Evolutionary conservation across 2,113 vertebrate species (phyloP), one percentile per base, ranked within the genome.

Genomic region (Tor tambroides): DNA sequence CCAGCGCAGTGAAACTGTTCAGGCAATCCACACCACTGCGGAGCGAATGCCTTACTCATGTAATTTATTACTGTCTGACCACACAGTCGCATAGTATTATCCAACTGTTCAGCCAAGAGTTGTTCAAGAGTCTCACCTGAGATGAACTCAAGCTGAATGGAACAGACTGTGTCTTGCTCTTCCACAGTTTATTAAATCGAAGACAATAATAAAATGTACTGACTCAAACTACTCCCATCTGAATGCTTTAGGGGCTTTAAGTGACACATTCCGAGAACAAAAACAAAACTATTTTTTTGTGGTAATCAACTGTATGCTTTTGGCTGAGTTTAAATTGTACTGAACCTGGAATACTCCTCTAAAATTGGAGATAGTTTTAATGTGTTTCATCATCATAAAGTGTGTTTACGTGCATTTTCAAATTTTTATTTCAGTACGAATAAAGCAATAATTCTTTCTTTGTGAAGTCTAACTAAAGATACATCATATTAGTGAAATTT

Each of bases 1-100:
- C 80, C 77, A 78, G 59, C 72, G 43, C 49, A 89, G 88, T 84
- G 85, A 89, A 89, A 89, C 85, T 72, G 56, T 15, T 77, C 63
- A 77, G 82, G 77, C 41, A 75, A 87, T 83, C 79, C 67, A 72
- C 59, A 80, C 65, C 77, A 51, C 51, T 23, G 38, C 14, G 7
- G 6, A 77, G 83, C 19, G 72, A 89, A 89, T 87, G 35, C 75
- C 28, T 46, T 85, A 77, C 43, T 85, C n/a, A 1, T 61, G 38
- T 75, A 15, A 59, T 85, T 88, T 85, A 63, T 86, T 35, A 83
- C 41, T 63, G 61, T 83, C 83, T 86, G 80, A 78, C 38, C 51
- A 38, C 83, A 83, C 26, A 38, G 21, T 85, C 63, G 35, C 75
- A 46, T 65, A 65, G 21, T 78, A 21, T 51, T 67, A 28, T 83